Base-by-base conservation (phyloP, 2,888 invertebrate species). In the Aleiodes alternator region DNA sequence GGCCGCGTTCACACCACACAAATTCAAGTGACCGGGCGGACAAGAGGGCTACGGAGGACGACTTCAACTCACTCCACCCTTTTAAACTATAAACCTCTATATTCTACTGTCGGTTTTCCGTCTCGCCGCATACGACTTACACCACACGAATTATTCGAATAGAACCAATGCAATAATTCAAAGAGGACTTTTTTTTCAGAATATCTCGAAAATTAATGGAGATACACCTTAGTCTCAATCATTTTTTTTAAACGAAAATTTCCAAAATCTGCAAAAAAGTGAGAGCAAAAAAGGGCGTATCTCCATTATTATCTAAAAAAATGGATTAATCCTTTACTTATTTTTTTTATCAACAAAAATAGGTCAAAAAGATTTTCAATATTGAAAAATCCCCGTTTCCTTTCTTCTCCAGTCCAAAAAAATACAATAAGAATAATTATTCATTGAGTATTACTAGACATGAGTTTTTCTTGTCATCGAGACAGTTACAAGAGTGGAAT, bases 1-100 rank as follows among this genome's bases (percentile, higher is more conserved):
- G 84, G 83, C 84, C 81, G 84, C 87, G 86, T 88, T 88, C 87
- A 87, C 88, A 88, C 88, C 87, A 88, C 89, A 88, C 88, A 88
- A 88, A 89, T 89, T 84, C 87, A 88, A 88, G 88, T 89, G 89
- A 88, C 88, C 88, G 87, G 80, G 68, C 68, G 68, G 51, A 68
- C 68, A 68, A 51, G 68, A 68, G 51, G 51, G 68, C 51, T 51
- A 68, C 51, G 51, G 51, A 31, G 68, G 69, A 53, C 76, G 73
- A 77, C 75, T 79, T 69, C 74, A 73, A 77, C 75, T 81, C 83
- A 78, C 79, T 80, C 79, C 70, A 73, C 23, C 76, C 55, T 16
- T 56, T 64, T 23, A 23, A 51, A 43, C 61, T 64, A 57, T 70
- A 38, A 16, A 38, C 43, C 75, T 76, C 31, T 69, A 69, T 69